Base-by-base conservation (phyloP, 2,888 invertebrate genomes). In the Leucoptera coffeella region DNA sequence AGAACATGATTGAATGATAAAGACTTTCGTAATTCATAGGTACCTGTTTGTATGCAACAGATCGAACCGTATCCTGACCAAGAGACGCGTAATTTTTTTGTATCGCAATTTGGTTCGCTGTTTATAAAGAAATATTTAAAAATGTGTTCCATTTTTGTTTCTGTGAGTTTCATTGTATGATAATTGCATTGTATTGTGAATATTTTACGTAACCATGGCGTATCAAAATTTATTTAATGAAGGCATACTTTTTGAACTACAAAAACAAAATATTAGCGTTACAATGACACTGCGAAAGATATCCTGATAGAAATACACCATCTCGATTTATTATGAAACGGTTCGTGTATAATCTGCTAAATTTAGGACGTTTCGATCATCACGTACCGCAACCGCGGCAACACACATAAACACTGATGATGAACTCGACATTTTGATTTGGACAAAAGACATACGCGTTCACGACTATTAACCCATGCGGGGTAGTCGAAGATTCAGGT, bases 331-430 rank as follows among this genome's bases (percentile, higher is more conserved):
- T 24, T 30, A 26, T 23, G 26, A 26, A 27, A 27, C 24, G 30
- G 24, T 27, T 17, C 17, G 17, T 17, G 17, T 6, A 17, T 17
- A 17, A 17, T 17, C 17, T 17, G 17, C 6, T 9, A 17, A 17
- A 17, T 17, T 17, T 17, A 9, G 28, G 29, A 32, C 28, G 25
- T 29, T 32, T 32, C 23, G 29, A 27, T 29, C 31, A 29, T 27
- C 27, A 29, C 25, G 11, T 29, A 29, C 28, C 30, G 27, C 28
- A 26, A 31, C 27, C 27, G 15, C 29, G 29, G 27, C 31, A 29
- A 19, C 25, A 29, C 27, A 32, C 28, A 25, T 31, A 23, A 29
- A 31, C 28, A 29, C 22, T 27, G 32, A 29, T 26, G 26, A 32
- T 32, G 29, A 32, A 28, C 28, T 28, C 22, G 29, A 29, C 28